Evolutionary conservation across 1,140 invertebrate genomes (phyloP).

Genomic region (Danaus plexippus): DNA sequence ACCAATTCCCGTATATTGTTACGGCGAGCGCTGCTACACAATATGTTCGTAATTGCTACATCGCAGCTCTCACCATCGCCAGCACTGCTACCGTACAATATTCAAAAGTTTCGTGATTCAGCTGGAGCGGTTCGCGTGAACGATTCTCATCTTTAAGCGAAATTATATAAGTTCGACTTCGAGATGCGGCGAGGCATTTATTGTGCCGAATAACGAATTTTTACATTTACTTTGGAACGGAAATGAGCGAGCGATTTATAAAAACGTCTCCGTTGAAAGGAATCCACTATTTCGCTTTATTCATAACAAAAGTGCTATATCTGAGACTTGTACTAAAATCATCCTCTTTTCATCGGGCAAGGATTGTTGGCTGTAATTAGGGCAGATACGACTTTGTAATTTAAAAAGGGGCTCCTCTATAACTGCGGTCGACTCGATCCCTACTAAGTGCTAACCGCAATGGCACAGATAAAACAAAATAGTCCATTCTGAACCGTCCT

Average conservation of each 20-base stretch:
- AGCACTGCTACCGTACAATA: conserved; percentile 21
- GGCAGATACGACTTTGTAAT: conserved; percentile 14
- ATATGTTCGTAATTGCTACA: conserved; percentile 7
- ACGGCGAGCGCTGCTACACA: not conserved
- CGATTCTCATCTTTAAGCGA: conserved; percentile 14
- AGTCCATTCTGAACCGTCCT: conserved; percentile 8
- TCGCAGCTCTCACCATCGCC: conserved; percentile 11
- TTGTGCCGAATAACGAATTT: conserved; percentile 29
- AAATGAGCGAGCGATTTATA: conserved; percentile 42
- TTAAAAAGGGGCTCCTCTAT: conserved; percentile 8
- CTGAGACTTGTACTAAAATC: conserved; percentile 26
- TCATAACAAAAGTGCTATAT: conserved; percentile 31
- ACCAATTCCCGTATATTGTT: too few species aligned
- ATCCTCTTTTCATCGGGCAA: conserved; percentile 17
- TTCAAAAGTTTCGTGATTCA: conserved; percentile 37
- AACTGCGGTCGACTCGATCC: conserved; percentile 16
- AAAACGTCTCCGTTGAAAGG: conserved; percentile 39
- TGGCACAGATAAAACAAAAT: conserved; percentile 13
- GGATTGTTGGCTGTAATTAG: conserved; percentile 23
- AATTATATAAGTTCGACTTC: conserved; percentile 16
- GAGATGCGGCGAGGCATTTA: conserved; percentile 18
- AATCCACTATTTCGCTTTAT: conserved; percentile 31
- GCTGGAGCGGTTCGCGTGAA: conserved; percentile 21
- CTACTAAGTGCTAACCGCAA: conserved; percentile 9
- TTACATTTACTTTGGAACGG: conserved; percentile 40